Evolutionary conservation across 2,797 vertebrate species (phyloP).

Genomic region (Liasis olivaceus): DNA sequence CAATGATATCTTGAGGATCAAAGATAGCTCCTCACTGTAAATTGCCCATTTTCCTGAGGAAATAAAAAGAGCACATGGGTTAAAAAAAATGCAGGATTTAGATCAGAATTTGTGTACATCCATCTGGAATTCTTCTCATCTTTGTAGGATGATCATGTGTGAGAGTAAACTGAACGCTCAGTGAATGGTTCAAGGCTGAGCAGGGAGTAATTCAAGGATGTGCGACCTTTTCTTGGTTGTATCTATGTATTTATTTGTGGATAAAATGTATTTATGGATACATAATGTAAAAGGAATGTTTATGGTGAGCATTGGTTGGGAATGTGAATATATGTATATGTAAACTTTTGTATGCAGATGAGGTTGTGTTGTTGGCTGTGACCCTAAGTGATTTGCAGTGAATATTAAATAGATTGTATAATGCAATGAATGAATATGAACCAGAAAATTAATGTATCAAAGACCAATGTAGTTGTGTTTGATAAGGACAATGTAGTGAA

Average conservation of each 20-base stretch:
- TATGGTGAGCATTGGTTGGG: background rate
- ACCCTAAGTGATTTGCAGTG: background rate
- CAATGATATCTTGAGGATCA: background rate
- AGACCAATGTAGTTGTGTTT: background rate
- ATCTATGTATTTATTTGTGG: no score
- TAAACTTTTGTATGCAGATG: background rate
- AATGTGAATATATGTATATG: background rate
- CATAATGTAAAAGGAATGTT: background rate
- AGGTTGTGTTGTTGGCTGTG: background rate
- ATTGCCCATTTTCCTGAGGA: background rate
- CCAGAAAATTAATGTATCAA: background rate
- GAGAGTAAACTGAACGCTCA: background rate
- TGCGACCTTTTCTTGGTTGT: background rate
- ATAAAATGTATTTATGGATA: background rate
- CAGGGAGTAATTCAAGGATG: background rate
- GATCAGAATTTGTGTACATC: background rate
- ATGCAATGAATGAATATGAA: background rate
- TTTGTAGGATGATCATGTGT: background rate
- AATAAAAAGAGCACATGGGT: background rate
- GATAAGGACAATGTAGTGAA: background rate
- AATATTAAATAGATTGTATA: background rate
- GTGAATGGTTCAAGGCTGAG: background rate
- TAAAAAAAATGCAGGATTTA: background rate
- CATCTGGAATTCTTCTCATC: background rate
- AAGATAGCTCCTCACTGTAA: background rate